These are phyloP conservation scores for Anomalospiza imberbis DNA, from an alignment of 2,797 vertebrate genomes.

Conservation along the genomic window DNA sequence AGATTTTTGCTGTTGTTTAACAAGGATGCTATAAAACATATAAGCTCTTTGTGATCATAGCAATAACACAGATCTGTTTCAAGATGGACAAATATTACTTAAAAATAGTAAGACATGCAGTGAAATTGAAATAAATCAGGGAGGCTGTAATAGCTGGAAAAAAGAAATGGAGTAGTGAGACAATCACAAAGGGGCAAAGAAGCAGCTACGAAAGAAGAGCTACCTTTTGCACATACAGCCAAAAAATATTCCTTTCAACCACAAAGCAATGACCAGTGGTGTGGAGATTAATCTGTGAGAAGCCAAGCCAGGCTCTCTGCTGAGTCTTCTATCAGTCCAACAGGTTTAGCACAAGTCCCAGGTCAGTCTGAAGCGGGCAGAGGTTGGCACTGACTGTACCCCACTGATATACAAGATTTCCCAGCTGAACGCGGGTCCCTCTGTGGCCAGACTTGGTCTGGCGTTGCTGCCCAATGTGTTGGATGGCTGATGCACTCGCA, in stretches of 20 bases:
- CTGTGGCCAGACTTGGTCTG: neutral
- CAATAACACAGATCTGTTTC: neutral
- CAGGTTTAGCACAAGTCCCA: neutral
- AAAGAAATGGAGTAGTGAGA: neutral
- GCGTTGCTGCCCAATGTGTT: accelerated
- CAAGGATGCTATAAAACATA: neutral
- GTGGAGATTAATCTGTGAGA: neutral
- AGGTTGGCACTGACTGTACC: neutral
- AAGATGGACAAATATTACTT: neutral
- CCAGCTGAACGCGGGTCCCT: accelerated
- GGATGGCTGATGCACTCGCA: neutral
- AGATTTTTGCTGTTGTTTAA: neutral
- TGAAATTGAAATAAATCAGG: neutral
- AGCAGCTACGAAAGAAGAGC: neutral
- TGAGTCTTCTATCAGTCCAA: neutral
- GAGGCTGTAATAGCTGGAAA: neutral
- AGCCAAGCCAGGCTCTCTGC: neutral
- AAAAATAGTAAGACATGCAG: neutral
- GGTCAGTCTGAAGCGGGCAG: neutral
- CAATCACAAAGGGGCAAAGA: neutral
- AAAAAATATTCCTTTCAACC: neutral
- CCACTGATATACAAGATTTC: accelerated
- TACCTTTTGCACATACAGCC: neutral
- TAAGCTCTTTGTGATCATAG: neutral
- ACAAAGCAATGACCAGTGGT: neutral